Evolutionary conservation across 2,888 invertebrate genomes (phyloP), one percentile per base, ranked within the genome.

Genomic region (Trichacis sp.): DNA sequence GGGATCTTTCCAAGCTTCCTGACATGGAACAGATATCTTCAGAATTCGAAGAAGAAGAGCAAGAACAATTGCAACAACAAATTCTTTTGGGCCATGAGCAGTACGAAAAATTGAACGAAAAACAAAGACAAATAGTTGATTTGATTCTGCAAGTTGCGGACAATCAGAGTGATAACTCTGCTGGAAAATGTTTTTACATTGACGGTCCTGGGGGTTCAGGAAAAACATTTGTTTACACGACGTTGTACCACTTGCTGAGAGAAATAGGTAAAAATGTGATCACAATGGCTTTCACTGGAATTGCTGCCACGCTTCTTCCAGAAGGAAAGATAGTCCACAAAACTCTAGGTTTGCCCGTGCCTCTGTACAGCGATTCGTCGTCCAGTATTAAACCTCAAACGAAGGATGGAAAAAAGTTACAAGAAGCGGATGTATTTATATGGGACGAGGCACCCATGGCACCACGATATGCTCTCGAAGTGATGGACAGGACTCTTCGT

Each of bases 111-210:
- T n/a, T n/a, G n/a, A n/a, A n/a, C n/a, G n/a, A n/a, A n/a, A n/a
- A n/a, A n/a, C n/a, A n/a, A n/a, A n/a, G n/a, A n/a, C n/a, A n/a
- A 43, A 43, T 43, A 12, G 43, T 43, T 43, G 43, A 43, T 29
- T 4, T 29, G 4, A 9, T 29, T 29, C 29, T 29, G 5, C 9
- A 29, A 4, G 29, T 29, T 9, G 29, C 4, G 4, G 29, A 9
- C 9, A n/a, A n/a, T n/a, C 29, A 4, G 4, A 9, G 29, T 29
- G 29, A 29, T 29, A 29, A n/a, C n/a, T n/a, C n/a, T n/a, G n/a
- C n/a, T n/a, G n/a, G n/a, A 4, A 29, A 6, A 29, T 6, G 9
- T 6, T 29, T 6, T 9, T n/a, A n/a, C n/a, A n/a, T n/a, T n/a
- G n/a, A n/a, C n/a, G n/a, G n/a, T n/a, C n/a, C n/a, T n/a, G n/a